A percentile compares a stretch with the other conserved stretches of the same genome.
Conservation (phyloP, 2,888 invertebrate species). For the Trachelus tabidus region DNA sequence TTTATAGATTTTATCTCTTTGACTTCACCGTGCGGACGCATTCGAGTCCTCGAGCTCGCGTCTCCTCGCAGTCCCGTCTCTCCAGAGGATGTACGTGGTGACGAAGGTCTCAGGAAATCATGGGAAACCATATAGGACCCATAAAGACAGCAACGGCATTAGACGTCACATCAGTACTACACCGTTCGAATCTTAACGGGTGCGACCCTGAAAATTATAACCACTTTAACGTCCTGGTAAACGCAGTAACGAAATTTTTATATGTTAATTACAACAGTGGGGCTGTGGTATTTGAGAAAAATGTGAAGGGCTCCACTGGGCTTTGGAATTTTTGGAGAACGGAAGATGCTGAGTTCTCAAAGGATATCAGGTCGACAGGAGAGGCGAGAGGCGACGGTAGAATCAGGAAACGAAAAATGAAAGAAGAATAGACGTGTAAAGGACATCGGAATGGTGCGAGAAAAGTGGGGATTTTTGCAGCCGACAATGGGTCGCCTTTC, state of each 20-base stretch:
- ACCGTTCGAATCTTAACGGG: constrained; percentile 4
- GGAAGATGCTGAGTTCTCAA: too few relatives aligned
- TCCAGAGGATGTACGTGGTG: constrained; percentile 9
- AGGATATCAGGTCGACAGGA: too few relatives aligned
- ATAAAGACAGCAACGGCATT: constrained; percentile 2
- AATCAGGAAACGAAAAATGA: background rate
- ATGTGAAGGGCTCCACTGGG: background rate
- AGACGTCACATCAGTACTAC: constrained; percentile 1
- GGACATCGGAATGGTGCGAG: background rate
- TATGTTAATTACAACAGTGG: background rate
- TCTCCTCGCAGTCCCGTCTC: constrained; percentile 7
- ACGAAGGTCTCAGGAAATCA: constrained; percentile 1
- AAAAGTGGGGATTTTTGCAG: constrained; percentile 13
- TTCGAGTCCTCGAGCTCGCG: constrained; percentile 23
- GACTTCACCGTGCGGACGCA: constrained; percentile 43
- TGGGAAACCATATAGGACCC: constrained; percentile 20
- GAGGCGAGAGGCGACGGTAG: too few relatives aligned
- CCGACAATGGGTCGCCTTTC: constrained; percentile 26
- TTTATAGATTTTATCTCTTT: constrained; percentile 66
- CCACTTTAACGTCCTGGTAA: constrained; percentile 19
- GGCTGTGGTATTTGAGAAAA: background rate
- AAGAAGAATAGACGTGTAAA: background rate
- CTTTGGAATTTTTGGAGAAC: too few relatives aligned
- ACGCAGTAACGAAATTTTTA: constrained; percentile 19
- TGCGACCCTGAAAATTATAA: constrained; percentile 17